phyloP scores from a whole-genome alignment of 2,888 invertebrate genomes.

The Atherix ibis region DNA sequence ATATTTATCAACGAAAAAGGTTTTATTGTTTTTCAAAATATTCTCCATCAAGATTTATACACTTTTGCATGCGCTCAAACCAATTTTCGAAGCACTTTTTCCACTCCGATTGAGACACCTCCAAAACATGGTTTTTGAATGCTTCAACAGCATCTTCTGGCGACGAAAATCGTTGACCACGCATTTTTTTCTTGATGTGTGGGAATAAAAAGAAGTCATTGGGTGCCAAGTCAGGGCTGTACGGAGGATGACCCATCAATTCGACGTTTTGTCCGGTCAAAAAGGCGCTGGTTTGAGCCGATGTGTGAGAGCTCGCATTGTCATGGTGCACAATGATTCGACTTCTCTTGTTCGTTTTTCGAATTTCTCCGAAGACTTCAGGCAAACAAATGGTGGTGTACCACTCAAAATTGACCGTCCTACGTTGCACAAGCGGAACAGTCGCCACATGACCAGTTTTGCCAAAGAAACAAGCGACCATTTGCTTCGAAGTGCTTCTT shows the following conservation, averaged over 20 bases:
- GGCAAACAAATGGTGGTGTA: constrained; percentile 10
- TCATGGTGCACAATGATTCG: constrained; percentile 5
- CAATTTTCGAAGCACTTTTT: constrained; percentile 15
- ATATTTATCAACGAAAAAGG: constrained; percentile 4
- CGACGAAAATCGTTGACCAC: constrained; percentile 12
- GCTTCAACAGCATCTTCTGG: constrained; percentile 14
- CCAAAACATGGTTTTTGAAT: constrained; percentile 15
- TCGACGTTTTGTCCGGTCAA: constrained; percentile 1
- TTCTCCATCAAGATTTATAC: constrained; percentile 13
- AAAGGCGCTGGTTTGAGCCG: no score
- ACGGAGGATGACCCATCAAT: constrained; percentile 4
- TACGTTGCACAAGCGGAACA: no score
- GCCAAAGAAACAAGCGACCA: constrained; percentile 10
- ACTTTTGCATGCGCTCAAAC: constrained; percentile 15
- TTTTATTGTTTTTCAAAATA: constrained; percentile 11
- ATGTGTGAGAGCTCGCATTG: no score
- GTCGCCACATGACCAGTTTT: constrained; percentile 3
- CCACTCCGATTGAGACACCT: constrained; percentile 12
- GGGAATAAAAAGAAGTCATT: constrained; percentile 15
- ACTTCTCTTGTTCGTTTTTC: constrained; percentile 7
- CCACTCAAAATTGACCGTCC: no score
- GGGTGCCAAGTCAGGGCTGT: constrained; percentile 11
- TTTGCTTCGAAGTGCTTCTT: constrained; percentile 12
- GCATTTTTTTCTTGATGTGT: constrained; percentile 13
- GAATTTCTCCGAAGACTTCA: constrained; percentile 11